A percentile compares a stretch with the other conserved stretches of the same genome.
Evolutionary conservation across 2,113 vertebrate genomes (phyloP).

Genomic region (Hippocampus comes): DNA sequence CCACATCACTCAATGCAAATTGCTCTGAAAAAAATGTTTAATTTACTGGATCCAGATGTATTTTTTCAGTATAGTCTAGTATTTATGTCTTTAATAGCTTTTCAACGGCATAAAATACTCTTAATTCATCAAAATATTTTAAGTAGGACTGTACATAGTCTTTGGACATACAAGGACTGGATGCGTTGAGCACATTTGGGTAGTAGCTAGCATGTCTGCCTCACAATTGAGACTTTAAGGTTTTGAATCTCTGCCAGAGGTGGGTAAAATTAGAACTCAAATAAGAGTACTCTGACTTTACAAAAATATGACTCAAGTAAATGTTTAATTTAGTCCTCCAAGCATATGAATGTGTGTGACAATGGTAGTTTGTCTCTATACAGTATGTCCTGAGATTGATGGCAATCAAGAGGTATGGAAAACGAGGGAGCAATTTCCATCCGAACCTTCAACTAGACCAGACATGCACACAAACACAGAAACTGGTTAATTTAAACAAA

Average conservation of each 20-base stretch:
- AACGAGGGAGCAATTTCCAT: background rate
- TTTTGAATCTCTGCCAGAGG: no score
- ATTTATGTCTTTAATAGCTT: background rate
- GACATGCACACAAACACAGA: constrained; percentile 17
- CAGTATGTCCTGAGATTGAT: background rate
- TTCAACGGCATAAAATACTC: background rate
- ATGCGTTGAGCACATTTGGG: background rate
- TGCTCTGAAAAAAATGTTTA: no score
- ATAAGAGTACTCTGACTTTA: no score
- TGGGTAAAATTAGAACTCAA: no score
- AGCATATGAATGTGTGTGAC: no score
- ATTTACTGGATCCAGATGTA: no score
- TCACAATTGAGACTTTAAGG: no score
- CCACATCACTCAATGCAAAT: no score
- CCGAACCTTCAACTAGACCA: background rate
- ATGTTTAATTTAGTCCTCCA: no score
- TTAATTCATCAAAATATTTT: background rate
- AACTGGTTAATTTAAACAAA: constrained; percentile 23
- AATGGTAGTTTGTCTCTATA: no score
- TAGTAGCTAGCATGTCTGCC: background rate
- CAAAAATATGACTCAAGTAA: no score
- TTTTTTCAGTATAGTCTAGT: background rate
- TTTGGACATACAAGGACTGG: background rate
- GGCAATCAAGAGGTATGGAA: background rate
- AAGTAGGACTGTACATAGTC: no score